Base-by-base conservation (phyloP, 1,140 invertebrate genomes). In the Chironomus tepperi region DNA sequence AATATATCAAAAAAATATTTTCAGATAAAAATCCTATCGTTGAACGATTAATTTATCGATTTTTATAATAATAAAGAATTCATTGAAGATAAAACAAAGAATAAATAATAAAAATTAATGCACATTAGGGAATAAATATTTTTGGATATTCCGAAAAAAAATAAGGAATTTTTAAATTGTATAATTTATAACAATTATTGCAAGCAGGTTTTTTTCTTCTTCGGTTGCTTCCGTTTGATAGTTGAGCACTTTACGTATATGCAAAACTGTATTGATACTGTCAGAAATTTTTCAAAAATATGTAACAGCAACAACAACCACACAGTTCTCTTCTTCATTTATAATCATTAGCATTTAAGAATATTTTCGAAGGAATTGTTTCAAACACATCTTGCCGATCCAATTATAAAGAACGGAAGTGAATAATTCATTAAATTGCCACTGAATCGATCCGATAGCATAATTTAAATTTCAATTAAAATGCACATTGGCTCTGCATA, bases 401-500 rank as follows among this genome's bases (percentile, higher is more conserved):
- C 47, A 57, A 57, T 57, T 57, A 57, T 57, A 57, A 57, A 57
- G 12, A 57, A 12, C 47, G 47, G 47, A 57, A 57, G 47, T 57
- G 47, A 57, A 57, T 57, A 57, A 57, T 57, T 57, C 47, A 57
- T 57, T 57, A 57, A 57, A 57, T 57, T 57, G 47, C 47, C 47
- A 57, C 47, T 57, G 47, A 57, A 57, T 57, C 47, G 47, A 57
- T 57, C 12, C 47, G 47, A 57, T 57, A 57, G 47, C n/a, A 12
- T 57, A 57, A 57, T 57, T 57, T 57, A 57, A 57, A 57, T 57
- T 57, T 57, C 47, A 57, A 57, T 57, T 57, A 57, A 57, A 57
- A 57, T 57, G 47, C 47, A 57, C 47, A 57, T 57, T 57, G 24
- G 24, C 2, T 34, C 24, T 34, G 12, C 47, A n/a, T 57, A 57